Evolutionary conservation across 1,140 invertebrate species (phyloP).

Genomic region (Drosophila dunni): DNA sequence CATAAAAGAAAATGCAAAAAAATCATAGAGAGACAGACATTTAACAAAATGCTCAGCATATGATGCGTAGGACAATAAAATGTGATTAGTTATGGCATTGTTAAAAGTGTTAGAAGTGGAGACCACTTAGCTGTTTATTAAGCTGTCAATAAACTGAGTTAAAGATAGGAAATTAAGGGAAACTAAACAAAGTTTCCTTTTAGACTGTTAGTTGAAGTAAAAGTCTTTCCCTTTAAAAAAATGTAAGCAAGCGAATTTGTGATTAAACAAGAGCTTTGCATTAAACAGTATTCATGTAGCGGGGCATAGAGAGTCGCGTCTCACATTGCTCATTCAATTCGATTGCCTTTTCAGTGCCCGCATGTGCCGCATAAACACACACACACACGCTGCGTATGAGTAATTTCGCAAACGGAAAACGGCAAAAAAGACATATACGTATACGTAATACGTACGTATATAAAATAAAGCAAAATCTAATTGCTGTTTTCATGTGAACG

Average conservation of each 20-base stretch:
- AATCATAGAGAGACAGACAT: background rate
- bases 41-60: slow-evolving; percentile 26
- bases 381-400: slow-evolving; percentile 47
- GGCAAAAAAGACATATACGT: background rate
- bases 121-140: background rate
- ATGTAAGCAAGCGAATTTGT: background rate
- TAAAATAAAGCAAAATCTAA: slow-evolving; percentile 45
- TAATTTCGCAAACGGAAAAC: slow-evolving; percentile 39
- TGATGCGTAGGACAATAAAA: slow-evolving; percentile 4
- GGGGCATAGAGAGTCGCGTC: background rate
- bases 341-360: slow-evolving; percentile 37
- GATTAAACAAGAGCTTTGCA: background rate
- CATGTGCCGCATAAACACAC: slow-evolving; percentile 17
- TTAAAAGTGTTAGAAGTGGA: background rate
- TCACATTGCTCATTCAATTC: slow-evolving; percentile 34
- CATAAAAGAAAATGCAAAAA: slow-evolving; percentile 18
- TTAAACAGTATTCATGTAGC: slow-evolving; percentile 3
- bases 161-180: background rate
- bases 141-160: slow-evolving; percentile 6
- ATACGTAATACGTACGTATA: background rate
- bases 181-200: background rate
- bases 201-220: too few species aligned
- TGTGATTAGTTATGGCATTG: background rate
- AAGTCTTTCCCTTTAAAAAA: background rate
- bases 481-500: slow-evolving; percentile 60